These are phyloP conservation scores for Dicycla oo DNA, from an alignment of 2,888 invertebrate genomes.

Conservation along the genomic window DNA sequence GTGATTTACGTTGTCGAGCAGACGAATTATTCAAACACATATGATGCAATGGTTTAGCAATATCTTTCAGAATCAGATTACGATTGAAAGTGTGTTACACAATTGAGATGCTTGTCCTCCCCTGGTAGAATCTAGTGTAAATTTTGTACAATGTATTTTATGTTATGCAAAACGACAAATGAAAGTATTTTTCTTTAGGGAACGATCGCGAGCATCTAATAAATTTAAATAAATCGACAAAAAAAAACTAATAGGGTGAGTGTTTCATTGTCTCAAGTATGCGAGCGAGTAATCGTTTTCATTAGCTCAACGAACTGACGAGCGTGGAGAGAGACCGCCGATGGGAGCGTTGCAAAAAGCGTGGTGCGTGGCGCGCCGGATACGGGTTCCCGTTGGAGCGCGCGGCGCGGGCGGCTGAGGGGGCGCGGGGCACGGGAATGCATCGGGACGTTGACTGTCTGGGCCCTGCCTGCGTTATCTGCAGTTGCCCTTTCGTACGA, in stretches of 20 bases:
- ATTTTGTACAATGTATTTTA: neutral
- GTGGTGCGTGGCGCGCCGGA: constrained; percentile 80
- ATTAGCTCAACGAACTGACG: constrained; percentile 83
- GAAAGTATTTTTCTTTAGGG: neutral
- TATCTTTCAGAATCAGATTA: too few relatives aligned
- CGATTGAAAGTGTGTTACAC: too few relatives aligned
- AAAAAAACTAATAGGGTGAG: constrained; percentile 40
- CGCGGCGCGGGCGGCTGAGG: constrained; percentile 61
- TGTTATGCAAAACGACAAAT: constrained; percentile 4
- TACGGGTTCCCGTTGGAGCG: constrained; percentile 84
- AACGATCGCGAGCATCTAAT: constrained; percentile 1
- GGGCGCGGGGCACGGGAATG: constrained; percentile 76
- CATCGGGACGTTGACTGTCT: constrained; percentile 90
- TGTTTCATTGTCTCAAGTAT: constrained; percentile 82
- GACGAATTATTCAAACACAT: too few relatives aligned
- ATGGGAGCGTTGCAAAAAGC: constrained; percentile 80
- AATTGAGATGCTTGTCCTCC: too few relatives aligned
- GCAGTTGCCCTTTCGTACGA: constrained; percentile 90
- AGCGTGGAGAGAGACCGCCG: constrained; percentile 66
- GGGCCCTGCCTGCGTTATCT: constrained; percentile 88
- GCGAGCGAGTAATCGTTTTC: constrained; percentile 84
- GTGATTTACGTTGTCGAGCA: too few relatives aligned
- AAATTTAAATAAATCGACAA: constrained; percentile 38
- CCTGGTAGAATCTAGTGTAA: neutral
- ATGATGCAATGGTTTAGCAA: too few relatives aligned